Evolutionary conservation across 2,797 vertebrate species (phyloP).

Genomic region (Pangasius krempfi): DNA sequence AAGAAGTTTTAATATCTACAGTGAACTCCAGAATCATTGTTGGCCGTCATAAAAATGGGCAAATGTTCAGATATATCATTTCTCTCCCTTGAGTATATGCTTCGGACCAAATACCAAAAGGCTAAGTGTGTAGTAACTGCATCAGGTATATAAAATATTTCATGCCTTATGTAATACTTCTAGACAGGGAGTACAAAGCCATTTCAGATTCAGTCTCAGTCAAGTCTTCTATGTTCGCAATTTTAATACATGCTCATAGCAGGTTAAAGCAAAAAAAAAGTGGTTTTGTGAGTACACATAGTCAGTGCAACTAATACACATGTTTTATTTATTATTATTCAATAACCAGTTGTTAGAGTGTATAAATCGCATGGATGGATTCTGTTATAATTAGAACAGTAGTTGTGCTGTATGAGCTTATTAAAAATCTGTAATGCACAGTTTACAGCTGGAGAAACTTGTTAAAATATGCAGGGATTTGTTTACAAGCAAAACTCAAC

Average conservation of each 20-base stretch:
- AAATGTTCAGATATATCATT: conserved; percentile 29
- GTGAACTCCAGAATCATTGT: conserved; percentile 25
- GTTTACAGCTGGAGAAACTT: background rate
- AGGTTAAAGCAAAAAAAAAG: background rate
- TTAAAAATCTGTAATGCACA: conserved; percentile 17
- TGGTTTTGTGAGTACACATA: background rate
- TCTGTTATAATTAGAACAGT: background rate
- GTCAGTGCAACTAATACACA: background rate
- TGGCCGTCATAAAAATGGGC: conserved; percentile 27
- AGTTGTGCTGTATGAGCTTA: background rate
- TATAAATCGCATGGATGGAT: background rate
- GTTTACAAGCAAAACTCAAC: background rate
- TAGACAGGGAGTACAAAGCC: conserved; percentile 18
- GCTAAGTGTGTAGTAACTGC: conserved; percentile 18
- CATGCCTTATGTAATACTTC: conserved; percentile 10
- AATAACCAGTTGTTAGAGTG: conserved; percentile 9
- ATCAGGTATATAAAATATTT: conserved; percentile 17
- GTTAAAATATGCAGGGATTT: background rate
- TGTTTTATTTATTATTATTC: background rate
- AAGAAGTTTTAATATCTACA: conserved; percentile 28
- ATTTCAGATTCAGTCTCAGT: conserved; percentile 10
- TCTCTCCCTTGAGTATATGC: conserved; percentile 20
- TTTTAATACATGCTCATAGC: background rate
- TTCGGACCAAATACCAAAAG: conserved; percentile 28
- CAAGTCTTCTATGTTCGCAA: background rate